A percentile compares a stretch with the other conserved stretches of the same genome.
phyloP scores from a whole-genome alignment of 2,888 invertebrate species.

The Drosophila recens region DNA sequence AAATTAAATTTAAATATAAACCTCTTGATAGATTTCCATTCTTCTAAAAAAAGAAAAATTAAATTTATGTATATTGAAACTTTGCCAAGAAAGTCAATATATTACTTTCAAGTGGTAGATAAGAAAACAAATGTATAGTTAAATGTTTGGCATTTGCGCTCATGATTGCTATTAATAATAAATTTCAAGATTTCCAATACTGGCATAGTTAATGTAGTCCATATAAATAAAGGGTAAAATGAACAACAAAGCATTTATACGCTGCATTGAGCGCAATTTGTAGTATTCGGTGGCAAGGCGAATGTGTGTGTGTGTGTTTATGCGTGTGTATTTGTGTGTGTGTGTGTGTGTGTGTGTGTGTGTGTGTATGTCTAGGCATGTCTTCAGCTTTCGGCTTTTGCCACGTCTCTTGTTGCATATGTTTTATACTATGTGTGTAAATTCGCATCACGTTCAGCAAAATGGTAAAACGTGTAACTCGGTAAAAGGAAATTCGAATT shows the following conservation, averaged over 20 bases:
- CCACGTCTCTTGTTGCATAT: slow-evolving; percentile 42
- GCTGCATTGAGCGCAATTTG: slow-evolving; percentile 51
- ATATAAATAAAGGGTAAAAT: slow-evolving; percentile 11
- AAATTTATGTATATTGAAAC: neutral
- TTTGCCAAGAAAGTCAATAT: neutral
- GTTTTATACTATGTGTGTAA: slow-evolving; percentile 45
- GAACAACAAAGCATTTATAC: slow-evolving; percentile 52
- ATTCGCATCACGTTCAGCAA: slow-evolving; percentile 74
- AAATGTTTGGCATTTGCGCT: neutral
- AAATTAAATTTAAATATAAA: neutral
- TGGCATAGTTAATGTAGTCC: slow-evolving; percentile 14
- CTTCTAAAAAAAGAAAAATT: neutral
- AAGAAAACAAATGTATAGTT: neutral
- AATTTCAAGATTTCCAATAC: neutral
- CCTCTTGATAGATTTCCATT: neutral
- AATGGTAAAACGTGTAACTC: slow-evolving; percentile 71
- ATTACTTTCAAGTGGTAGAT: neutral
- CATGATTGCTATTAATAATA: neutral
- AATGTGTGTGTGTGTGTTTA: slow-evolving; percentile 5
- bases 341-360: slow-evolving; percentile 9
- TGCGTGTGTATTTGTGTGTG: slow-evolving; percentile 6
- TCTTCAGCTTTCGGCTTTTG: slow-evolving; percentile 16
- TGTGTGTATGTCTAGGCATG: slow-evolving; percentile 21
- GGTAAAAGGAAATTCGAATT: slow-evolving; percentile 74
- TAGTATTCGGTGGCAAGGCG: slow-evolving; percentile 4